Evolutionary conservation across 2,888 invertebrate species (phyloP).

Genomic region (Epinotia demarniana): DNA sequence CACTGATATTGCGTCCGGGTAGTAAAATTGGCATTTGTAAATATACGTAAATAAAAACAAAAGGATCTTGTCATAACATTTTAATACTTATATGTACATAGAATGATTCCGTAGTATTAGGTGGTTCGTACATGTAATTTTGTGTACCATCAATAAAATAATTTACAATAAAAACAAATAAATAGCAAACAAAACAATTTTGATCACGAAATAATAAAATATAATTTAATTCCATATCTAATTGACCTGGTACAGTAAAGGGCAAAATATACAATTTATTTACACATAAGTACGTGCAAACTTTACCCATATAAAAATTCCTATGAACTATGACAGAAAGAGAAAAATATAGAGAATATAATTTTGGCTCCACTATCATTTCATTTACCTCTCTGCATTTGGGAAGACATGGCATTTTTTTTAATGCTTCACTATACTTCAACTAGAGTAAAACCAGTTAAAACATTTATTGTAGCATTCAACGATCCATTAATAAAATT

Average conservation of each 20-base stretch:
- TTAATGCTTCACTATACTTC: no score
- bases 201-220: not conserved
- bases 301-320: not conserved
- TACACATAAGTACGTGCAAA: not conserved
- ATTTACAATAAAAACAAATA: slow-evolving; percentile 8
- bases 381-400: not conserved
- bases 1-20: no score
- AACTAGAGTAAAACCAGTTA: no score
- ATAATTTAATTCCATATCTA: not conserved
- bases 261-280: not conserved
- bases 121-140: slow-evolving; percentile 10
- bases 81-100: slow-evolving; percentile 19
- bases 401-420: not conserved
- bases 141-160: slow-evolving; percentile 7
- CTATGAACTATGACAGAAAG: not conserved
- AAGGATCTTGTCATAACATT: slow-evolving; percentile 11
- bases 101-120: slow-evolving; percentile 5
- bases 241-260: not conserved
- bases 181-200: slow-evolving; percentile 15
- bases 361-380: not conserved
- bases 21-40: no score
- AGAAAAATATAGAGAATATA: not conserved
- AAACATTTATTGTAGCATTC: no score
- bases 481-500: no score
- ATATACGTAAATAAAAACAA: not conserved